Evolutionary conservation across 2,888 invertebrate species (phyloP), one percentile per base, ranked within the genome.

Genomic region (Lepidocyrtoides sp.): DNA sequence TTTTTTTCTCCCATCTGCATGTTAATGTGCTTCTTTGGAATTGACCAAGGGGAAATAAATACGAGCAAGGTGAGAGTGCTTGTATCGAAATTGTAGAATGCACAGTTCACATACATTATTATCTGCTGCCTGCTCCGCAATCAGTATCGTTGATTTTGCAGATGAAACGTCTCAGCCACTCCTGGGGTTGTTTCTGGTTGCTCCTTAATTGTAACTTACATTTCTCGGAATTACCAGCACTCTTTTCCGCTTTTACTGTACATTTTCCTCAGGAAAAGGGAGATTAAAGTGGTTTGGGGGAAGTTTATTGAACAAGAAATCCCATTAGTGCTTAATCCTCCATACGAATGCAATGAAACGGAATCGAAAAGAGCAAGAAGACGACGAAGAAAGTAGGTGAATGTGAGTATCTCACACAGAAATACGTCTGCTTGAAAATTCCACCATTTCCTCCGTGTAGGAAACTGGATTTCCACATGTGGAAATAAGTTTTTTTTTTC

Each of bases 241-340:
- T 84, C 84, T 75, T 57, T 81, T n/a, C 54, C 82, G 36, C 54
- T 66, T 63, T 60, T 89, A 44, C 54, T 63, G 41, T 32, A 23
- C 77, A 77, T 75, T 26, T 88, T 84, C 69, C 41, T 51, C 77
- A 83, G 66, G 77, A 63, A 84, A 82, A 57, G 89, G 89, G 82
- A 89, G 89, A 89, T 89, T 89, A 89, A 89, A 89, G 89, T 89
- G 89, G 84, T 83, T 84, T 83, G 84, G 60, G 84, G 60, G n/a
- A 89, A 89, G 84, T 89, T 89, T 89, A 89, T 89, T 89, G 89
- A 84, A 89, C 84, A 89, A 89, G 89, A 89, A 89, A 89, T 89
- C 89, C 89, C 89, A 89, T 89, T 89, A 89, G 84, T 77, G 77
- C 83, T 29, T 89, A 89, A 89, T 89, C 89, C 89, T 89, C 83